Evolutionary conservation across 2,797 vertebrate species (phyloP).

Genomic region (Hydrolagus colliei): DNA sequence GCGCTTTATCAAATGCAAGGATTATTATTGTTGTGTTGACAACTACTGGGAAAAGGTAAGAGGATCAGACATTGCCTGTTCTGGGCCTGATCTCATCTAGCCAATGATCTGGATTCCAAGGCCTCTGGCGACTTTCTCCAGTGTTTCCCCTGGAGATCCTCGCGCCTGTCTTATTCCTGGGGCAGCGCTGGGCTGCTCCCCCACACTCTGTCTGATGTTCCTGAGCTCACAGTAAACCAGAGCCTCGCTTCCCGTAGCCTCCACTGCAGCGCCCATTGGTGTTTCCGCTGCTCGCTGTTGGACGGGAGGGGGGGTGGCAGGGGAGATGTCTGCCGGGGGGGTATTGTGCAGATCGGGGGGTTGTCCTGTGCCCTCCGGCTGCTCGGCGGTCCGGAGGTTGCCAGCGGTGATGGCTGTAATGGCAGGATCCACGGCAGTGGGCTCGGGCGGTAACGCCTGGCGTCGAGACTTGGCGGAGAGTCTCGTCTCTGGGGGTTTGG

Average conservation of each 20-base stretch:
- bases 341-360: conserved; percentile 38
- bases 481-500: neutral
- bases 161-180: neutral
- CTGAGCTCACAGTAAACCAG: conserved; percentile 62
- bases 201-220: conserved; percentile 40
- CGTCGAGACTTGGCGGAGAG: neutral
- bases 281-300: conserved; percentile 39
- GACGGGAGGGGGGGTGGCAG: conserved; percentile 52
- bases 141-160: conserved; percentile 54
- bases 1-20: too few relatives aligned
- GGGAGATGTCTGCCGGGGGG: conserved; percentile 48
- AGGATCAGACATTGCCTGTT: neutral
- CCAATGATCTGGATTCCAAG: conserved; percentile 68
- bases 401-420: neutral
- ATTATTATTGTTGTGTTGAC: too few relatives aligned
- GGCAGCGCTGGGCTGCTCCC: neutral
- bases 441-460: neutral
- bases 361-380: conserved; percentile 40
- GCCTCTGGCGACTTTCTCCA: conserved; percentile 64
- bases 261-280: conserved; percentile 27
- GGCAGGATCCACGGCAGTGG: neutral
- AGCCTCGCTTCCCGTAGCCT: conserved; percentile 37
- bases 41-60: neutral
- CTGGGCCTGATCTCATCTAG: neutral
- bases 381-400: conserved; percentile 26